phyloP scores from a whole-genome alignment of 1,140 invertebrate genomes.

The Diachasmimorpha longicaudata region DNA sequence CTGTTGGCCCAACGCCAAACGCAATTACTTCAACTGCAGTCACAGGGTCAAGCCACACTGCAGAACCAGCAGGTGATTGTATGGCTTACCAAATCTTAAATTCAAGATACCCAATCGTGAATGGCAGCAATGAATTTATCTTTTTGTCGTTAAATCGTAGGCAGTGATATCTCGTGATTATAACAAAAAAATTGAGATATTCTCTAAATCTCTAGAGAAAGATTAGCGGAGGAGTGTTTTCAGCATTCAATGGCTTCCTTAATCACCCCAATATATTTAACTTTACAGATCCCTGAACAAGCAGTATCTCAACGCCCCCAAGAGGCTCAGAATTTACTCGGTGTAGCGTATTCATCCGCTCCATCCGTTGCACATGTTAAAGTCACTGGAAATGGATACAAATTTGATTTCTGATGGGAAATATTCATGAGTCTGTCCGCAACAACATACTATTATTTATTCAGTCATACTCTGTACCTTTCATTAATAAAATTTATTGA shows the following conservation, averaged over 20 bases:
- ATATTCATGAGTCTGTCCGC: neutral
- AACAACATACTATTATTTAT: neutral
- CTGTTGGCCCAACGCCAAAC: slow-evolving; percentile 7
- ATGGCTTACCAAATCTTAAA: neutral
- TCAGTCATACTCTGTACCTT: neutral
- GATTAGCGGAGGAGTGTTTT: too few species aligned
- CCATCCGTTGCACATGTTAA: slow-evolving; percentile 49
- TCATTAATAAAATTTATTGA: neutral
- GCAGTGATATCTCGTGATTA: too few species aligned
- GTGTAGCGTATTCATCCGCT: slow-evolving; percentile 48
- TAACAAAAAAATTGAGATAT: too few species aligned
- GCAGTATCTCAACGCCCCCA: slow-evolving; percentile 29
- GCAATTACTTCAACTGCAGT: slow-evolving; percentile 13
- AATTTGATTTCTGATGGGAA: slow-evolving; percentile 44
- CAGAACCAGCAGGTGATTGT: neutral
- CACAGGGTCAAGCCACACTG: neutral
- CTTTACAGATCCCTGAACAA: slow-evolving; percentile 38
- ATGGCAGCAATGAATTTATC: neutral
- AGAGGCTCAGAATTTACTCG: slow-evolving; percentile 42
- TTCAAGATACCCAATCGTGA: neutral
- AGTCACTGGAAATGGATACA: slow-evolving; percentile 48
- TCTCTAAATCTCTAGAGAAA: too few species aligned
- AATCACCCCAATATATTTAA: neutral
- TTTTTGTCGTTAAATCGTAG: too few species aligned
- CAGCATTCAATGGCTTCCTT: neutral